phyloP scores from a whole-genome alignment of 2,113 vertebrate genomes.

The Aptenodytes forsteri region DNA sequence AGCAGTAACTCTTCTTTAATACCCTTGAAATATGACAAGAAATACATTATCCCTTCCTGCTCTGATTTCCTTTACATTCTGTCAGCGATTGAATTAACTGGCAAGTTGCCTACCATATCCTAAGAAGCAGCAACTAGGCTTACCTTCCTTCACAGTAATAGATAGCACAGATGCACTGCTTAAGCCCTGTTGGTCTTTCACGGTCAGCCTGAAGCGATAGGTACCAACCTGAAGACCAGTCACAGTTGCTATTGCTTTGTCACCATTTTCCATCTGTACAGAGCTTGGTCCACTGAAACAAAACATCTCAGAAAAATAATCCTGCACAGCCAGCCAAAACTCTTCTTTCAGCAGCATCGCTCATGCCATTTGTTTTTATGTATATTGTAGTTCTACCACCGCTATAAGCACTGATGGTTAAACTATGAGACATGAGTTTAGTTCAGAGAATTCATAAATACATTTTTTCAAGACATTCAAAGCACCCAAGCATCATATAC shows the following conservation, averaged over 20 bases:
- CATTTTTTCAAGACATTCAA: not conserved
- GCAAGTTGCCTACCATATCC: not conserved
- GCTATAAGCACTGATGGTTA: not conserved
- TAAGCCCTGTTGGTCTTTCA: slow-evolving; percentile 83
- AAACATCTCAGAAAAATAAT: not conserved
- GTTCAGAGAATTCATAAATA: not conserved
- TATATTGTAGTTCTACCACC: not conserved
- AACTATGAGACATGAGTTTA: not conserved
- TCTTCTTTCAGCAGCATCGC: not conserved
- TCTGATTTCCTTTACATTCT: not conserved
- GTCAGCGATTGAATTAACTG: not conserved
- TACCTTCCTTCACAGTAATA: slow-evolving; percentile 83
- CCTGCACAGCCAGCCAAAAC: not conserved
- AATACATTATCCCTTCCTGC: not conserved
- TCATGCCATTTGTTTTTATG: not conserved
- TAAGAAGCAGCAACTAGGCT: not conserved
- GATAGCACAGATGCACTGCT: slow-evolving; percentile 76
- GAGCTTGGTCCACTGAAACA: slow-evolving; percentile 80
- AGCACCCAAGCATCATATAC: not conserved
- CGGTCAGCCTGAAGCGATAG: slow-evolving; percentile 83
- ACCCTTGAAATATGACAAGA: not conserved
- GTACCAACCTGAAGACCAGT: slow-evolving; percentile 79
- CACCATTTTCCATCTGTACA: slow-evolving; percentile 73
- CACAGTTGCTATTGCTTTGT: slow-evolving; percentile 78
- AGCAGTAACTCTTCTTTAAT: not conserved